Conservation (phyloP, 2,888 invertebrate genomes). For the Elmis aenea region DNA sequence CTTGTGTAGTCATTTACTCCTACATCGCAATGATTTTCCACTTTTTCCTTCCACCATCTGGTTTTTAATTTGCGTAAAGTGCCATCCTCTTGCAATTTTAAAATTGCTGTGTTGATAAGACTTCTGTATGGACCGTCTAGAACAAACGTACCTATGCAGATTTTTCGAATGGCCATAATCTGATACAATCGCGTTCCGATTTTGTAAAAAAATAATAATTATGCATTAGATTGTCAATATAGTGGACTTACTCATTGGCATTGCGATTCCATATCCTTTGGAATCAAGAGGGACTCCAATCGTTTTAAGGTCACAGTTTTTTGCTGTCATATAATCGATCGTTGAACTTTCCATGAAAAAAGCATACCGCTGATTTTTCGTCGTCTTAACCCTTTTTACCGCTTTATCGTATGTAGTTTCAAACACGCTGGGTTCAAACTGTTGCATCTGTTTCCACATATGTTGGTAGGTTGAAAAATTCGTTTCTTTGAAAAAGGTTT, state of each 20-base stretch:
- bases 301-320: conserved; percentile 79
- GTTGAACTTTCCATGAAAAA: conserved; percentile 95
- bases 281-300: conserved; percentile 78
- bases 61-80: conserved; percentile 70
- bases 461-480: conserved; percentile 82
- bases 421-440: conserved; percentile 77
- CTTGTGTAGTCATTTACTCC: no score
- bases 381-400: conserved; percentile 73
- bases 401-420: conserved; percentile 79
- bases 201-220: no score
- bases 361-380: conserved; percentile 72
- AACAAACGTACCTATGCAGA: no score
- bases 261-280: conserved; percentile 90
- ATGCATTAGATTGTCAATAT: neutral
- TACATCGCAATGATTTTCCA: no score
- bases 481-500: conserved; percentile 85
- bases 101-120: conserved; percentile 73
- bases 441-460: conserved; percentile 92
- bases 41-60: conserved; percentile 79
- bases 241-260: conserved; percentile 71
- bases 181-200: no score
- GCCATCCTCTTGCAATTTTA: conserved; percentile 83
- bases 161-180: no score
- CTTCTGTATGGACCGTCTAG: conserved; percentile 67
- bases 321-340: conserved; percentile 85